phyloP scores from a whole-genome alignment of 2,113 vertebrate genomes.

The Saimiri boliviensis region DNA sequence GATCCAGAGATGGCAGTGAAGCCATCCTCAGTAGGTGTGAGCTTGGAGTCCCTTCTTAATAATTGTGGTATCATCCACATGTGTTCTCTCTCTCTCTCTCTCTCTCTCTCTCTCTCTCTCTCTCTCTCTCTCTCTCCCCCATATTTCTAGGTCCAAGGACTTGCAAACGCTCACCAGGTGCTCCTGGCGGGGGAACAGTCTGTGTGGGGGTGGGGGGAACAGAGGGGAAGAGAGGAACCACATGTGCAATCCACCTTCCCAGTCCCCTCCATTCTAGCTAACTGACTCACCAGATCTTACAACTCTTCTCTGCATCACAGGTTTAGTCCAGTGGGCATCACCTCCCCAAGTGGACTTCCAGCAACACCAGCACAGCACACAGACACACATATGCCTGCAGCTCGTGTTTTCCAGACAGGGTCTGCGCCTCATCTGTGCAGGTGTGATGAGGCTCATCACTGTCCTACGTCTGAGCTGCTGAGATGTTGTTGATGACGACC shows the following conservation, averaged over 20 bases:
- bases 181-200: not conserved
- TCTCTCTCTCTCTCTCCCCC: not conserved
- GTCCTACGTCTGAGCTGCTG: not conserved
- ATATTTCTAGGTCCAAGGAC: not conserved
- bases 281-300: not conserved
- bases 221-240: not conserved
- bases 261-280: not conserved
- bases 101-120: not conserved
- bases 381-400: not conserved
- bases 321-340: not conserved
- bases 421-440: not conserved
- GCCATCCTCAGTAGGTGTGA: not conserved
- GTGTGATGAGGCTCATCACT: no score
- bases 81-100: not conserved
- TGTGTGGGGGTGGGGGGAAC: not conserved
- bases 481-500: not conserved
- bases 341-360: not conserved
- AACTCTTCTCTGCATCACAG: not conserved
- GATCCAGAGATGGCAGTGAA: not conserved
- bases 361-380: not conserved
- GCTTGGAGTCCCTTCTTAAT: not conserved
- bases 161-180: not conserved
- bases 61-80: not conserved
- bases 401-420: not conserved
- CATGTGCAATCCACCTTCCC: no score